Evolutionary conservation across 2,113 vertebrate species (phyloP).

Genomic region (Fregata magnificens): DNA sequence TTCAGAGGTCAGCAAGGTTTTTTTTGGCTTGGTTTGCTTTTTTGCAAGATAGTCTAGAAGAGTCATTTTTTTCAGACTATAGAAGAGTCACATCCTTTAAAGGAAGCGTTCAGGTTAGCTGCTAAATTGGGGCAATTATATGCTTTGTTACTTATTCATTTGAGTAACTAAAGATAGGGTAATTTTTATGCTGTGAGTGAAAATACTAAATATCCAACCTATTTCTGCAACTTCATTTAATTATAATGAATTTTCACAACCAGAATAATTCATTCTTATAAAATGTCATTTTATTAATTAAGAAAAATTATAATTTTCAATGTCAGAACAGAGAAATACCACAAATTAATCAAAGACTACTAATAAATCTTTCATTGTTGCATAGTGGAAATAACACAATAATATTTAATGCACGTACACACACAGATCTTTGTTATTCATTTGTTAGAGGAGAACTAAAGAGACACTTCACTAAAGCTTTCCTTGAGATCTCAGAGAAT

Average conservation of each 20-base stretch:
- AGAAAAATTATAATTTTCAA: not conserved
- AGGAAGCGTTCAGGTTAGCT: not conserved
- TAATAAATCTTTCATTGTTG: not conserved
- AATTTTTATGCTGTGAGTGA: not conserved
- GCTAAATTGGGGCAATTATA: not conserved
- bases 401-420: not conserved
- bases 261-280: not conserved
- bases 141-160: not conserved
- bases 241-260: constrained; percentile 1
- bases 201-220: not conserved
- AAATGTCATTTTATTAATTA: not conserved
- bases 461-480: not conserved
- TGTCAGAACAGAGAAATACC: not conserved
- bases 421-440: not conserved
- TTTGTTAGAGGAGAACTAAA: not conserved
- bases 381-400: not conserved
- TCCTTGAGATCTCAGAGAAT: not conserved
- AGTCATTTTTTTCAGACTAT: not conserved
- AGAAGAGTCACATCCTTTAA: not conserved
- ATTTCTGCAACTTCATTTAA: not conserved
- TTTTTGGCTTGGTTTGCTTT: accelerated
- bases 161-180: not conserved
- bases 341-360: not conserved
- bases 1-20: not conserved
- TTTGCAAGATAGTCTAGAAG: not conserved